Conservation (phyloP, 2,888 invertebrate species). For the Heteromurus nitidus region DNA sequence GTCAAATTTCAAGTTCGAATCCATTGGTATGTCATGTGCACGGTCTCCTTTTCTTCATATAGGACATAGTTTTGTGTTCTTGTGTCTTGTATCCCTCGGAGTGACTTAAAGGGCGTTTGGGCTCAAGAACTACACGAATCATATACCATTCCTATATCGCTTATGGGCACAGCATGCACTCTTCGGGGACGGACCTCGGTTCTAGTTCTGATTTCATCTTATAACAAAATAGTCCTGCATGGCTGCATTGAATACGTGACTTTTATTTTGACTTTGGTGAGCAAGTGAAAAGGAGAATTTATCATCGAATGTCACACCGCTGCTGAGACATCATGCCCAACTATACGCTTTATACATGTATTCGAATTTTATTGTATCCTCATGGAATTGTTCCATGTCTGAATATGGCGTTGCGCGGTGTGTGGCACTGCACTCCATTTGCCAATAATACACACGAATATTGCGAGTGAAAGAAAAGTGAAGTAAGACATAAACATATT, state of each 20-base stretch:
- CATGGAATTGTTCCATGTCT: neutral
- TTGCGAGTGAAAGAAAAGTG: neutral
- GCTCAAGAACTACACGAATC: neutral
- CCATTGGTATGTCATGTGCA: neutral
- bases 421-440: neutral
- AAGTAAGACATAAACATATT: neutral
- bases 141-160: neutral
- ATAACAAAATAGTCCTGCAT: neutral
- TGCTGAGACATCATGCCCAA: neutral
- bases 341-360: neutral
- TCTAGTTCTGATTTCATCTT: neutral
- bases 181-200: neutral
- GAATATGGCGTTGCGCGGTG: neutral
- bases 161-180: neutral
- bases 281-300: neutral
- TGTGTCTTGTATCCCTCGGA: neutral
- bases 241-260: constrained; percentile 43
- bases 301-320: neutral
- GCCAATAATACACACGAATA: neutral
- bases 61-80: neutral
- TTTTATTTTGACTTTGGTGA: constrained; percentile 3
- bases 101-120: neutral
- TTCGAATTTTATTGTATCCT: neutral
- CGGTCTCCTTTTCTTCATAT: neutral
- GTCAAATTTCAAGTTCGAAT: neutral